Conservation (phyloP, 2,797 vertebrate species). For the Nyctalus aviator region DNA sequence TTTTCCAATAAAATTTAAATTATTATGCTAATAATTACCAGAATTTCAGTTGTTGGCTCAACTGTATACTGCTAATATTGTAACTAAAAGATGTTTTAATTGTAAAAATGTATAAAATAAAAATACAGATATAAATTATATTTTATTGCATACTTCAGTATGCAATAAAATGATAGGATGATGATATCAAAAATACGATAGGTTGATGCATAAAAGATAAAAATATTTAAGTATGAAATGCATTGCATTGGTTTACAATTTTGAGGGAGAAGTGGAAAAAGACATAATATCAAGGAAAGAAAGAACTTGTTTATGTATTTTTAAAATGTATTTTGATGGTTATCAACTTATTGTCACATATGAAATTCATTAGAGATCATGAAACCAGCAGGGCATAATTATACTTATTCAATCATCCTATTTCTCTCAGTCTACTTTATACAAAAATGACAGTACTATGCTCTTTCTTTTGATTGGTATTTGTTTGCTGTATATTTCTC, state of each 20-base stretch:
- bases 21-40: not conserved
- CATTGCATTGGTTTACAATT: not conserved
- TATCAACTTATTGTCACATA: not conserved
- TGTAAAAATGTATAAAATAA: not conserved
- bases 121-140: not conserved
- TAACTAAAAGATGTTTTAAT: not conserved
- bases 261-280: not conserved
- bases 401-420: not conserved
- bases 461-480: not conserved
- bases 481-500: not conserved
- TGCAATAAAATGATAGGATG: no score
- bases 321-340: not conserved
- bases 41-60: not conserved
- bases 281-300: not conserved
- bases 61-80: not conserved
- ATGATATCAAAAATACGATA: not conserved
- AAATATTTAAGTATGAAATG: not conserved
- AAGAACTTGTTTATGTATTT: not conserved
- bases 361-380: not conserved
- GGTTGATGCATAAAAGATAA: not conserved
- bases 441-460: not conserved
- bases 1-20: slow-evolving; percentile 19
- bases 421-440: not conserved
- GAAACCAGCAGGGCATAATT: not conserved
- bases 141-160: not conserved